Base-by-base conservation (phyloP, 2,888 invertebrate genomes). In the Volucella inflata region DNA sequence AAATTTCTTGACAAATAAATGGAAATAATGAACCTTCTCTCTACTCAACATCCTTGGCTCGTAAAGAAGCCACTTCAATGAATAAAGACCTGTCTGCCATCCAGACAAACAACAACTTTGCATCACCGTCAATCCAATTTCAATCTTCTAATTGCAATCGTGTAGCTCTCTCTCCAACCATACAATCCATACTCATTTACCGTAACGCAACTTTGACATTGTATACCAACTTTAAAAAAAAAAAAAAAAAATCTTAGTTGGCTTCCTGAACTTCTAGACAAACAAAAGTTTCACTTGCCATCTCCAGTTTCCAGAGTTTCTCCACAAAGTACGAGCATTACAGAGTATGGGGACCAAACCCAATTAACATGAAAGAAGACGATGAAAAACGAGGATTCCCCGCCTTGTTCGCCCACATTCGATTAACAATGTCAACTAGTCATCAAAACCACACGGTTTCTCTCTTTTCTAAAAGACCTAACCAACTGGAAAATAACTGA, bases 81-180 rank as follows among this genome's bases (percentile, higher is more conserved):
- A 17, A 50, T 53, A 70, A 62, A 60, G 36, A 12, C 46, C 46
- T 30, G 46, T 46, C 48, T 44, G 17, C 9, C 14, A 40, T 59
- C 48, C 48, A 30, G 12, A 8, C 12, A 40, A 59, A 48, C 48
- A 30, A 38, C n/a, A 79, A 71, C 65, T 75, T 84, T 80, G 50
- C 79, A 80, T 42, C 62, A 55, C 75, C 76, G 53, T 76, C 84
- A 85, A 85, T 85, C 46, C 76, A 85, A 85, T 85, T 85, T 80
- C 80, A 76, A 80, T 85, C 65, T 80, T 60, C 75, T 85, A 85
- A 85, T 85, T 85, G 85, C 85, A 76, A 76, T 76, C 65, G 68
- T 9, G 10, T 14, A 62, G 46, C 17, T 44, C 40, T 30, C 14
- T 67, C 16, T 67, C 14, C 64, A 48, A n/a, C 10, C 60, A 17